Evolutionary conservation across 1,140 invertebrate species (phyloP).

Genomic region (Sinella curviseta): DNA sequence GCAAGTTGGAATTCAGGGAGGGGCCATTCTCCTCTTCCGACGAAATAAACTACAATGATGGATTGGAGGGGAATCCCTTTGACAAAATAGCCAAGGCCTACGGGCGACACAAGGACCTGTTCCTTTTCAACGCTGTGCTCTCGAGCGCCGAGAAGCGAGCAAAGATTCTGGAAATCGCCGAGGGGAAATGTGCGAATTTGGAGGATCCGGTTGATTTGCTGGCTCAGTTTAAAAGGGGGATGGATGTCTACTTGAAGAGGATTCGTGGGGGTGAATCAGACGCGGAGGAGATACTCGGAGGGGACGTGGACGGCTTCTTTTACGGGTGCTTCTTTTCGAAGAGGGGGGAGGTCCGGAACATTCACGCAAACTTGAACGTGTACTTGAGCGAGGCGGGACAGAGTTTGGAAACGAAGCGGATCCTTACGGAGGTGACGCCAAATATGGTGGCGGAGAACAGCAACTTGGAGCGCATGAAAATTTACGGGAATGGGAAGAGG

Average conservation of each 20-base stretch:
- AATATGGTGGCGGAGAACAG: too few relatives aligned
- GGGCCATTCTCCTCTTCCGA: neutral
- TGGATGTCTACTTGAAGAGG: neutral
- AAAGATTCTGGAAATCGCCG: neutral
- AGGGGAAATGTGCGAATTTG: neutral
- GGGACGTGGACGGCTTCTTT: neutral
- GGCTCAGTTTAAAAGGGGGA: neutral
- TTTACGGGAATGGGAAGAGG: too few relatives aligned
- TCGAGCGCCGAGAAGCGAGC: neutral
- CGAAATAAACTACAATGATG: neutral
- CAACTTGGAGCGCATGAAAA: too few relatives aligned
- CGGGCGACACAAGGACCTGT: neutral
- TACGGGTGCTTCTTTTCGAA: neutral
- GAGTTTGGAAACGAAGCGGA: too few relatives aligned
- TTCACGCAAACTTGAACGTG: too few relatives aligned
- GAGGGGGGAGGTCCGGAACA: too few relatives aligned
- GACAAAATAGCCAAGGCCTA: neutral
- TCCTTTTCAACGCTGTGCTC: neutral
- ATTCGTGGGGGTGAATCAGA: neutral
- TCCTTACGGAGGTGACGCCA: too few relatives aligned
- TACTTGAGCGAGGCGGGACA: too few relatives aligned
- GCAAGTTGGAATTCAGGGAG: neutral
- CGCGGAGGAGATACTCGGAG: neutral
- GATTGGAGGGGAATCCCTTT: neutral
- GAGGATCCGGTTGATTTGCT: neutral